Evolutionary conservation across 2,888 invertebrate genomes (phyloP).

Genomic region (Baronia brevicornis): DNA sequence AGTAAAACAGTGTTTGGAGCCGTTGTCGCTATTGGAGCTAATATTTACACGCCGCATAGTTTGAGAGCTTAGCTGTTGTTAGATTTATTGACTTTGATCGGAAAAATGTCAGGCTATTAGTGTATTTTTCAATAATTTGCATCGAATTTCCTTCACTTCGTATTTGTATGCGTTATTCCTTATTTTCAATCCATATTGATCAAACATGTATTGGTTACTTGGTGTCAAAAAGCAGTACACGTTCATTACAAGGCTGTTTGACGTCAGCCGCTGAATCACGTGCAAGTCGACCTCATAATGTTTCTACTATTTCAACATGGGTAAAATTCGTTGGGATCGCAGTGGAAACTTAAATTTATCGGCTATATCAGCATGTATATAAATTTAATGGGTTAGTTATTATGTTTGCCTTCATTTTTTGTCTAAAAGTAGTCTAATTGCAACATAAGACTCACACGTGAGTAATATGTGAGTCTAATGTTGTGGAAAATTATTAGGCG

Average conservation of each 20-base stretch:
- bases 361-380: conserved; percentile 1
- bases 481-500: no score
- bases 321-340: conserved; percentile 8
- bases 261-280: conserved; percentile 45
- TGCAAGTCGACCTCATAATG: conserved; percentile 38
- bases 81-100: no score
- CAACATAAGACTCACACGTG: no score
- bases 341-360: conserved; percentile 15
- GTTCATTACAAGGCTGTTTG: conserved; percentile 32
- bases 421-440: no score
- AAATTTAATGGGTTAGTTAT: conserved; percentile 3
- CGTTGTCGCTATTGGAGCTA: no score
- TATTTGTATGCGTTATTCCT: conserved; percentile 4
- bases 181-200: conserved; percentile 7
- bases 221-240: conserved; percentile 19
- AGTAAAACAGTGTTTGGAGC: no score
- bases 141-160: no score
- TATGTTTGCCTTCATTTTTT: conserved; percentile 4
- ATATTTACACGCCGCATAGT: no score
- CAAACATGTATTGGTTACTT: conserved; percentile 16
- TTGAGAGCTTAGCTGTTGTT: no score
- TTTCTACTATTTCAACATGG: conserved; percentile 18
- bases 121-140: no score
- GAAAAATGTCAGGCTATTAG: no score
- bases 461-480: no score